Percentiles rank a stretch among this genome's conserved stretches.
These are phyloP conservation scores for Hystrix brachyura DNA, from an alignment of 2,113 vertebrate genomes.

Conservation along the genomic window DNA sequence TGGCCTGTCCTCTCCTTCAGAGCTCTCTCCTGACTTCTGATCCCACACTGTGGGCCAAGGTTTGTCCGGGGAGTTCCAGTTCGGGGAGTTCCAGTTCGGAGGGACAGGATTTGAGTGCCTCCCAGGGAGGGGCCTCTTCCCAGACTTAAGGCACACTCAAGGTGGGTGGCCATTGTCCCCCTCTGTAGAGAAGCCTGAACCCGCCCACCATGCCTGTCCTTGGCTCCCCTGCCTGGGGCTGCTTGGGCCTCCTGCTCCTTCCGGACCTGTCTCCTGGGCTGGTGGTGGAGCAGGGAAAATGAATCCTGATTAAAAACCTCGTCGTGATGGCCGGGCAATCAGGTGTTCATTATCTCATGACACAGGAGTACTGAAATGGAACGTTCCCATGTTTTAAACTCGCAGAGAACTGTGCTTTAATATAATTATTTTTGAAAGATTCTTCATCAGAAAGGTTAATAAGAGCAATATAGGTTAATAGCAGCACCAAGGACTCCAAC, in stretches of 20 bases:
- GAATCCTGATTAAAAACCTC: conserved; percentile 85
- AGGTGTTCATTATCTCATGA: conserved; percentile 87
- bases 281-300: conserved; percentile 27
- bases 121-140: accelerated
- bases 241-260: background rate
- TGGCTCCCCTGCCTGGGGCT: background rate
- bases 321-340: conserved; percentile 78
- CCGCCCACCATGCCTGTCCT: background rate
- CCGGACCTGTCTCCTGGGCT: background rate
- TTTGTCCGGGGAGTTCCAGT: background rate
- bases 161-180: background rate
- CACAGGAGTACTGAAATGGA: conserved; percentile 84
- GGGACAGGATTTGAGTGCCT: too few relatives aligned
- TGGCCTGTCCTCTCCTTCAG: background rate
- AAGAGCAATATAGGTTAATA: conserved; percentile 89
- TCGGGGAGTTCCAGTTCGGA: background rate
- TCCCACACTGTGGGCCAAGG: background rate
- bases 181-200: background rate
- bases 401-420: conserved; percentile 87
- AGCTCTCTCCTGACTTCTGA: background rate
- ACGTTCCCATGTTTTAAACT: conserved; percentile 86
- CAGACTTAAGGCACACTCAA: background rate
- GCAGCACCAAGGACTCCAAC: conserved; percentile 81
- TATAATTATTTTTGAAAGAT: conserved; percentile 91
- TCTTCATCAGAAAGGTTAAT: conserved; percentile 90